Base-by-base conservation (phyloP, 2,888 invertebrate genomes). In the Chaetogeoica ovagalla region DNA sequence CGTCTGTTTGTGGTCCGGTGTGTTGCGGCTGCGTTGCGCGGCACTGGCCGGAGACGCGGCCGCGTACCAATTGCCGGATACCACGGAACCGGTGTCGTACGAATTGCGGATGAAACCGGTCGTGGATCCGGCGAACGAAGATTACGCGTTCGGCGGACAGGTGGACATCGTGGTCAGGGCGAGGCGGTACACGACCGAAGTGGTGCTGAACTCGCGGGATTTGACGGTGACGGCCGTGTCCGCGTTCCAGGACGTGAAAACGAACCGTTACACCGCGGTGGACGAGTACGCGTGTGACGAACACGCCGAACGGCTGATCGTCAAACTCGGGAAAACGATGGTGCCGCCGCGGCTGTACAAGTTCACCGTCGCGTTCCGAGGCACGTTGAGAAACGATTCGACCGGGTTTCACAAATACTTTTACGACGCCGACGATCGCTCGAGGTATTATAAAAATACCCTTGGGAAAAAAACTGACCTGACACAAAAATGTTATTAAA, bases 401-500 rank as follows among this genome's bases (percentile, higher is more conserved):
- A 68, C 52, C 0, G 83, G 83, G 52, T 82, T 82, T 39, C 82
- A 83, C 55, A 62, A 57, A 60, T 77, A 82, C 43, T 81, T 43
- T 4, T 82, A 82, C 63, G 81, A 74, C 43, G 21, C 65, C 1
- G 48, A 48, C 48, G 48, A 48, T 13, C 13, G 48, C 13, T 91
- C 30, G 30, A 30, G 30, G 30, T 30, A 30, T 30, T 30, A 2
- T 30, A 1, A 30, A 30, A 30, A 30, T 4, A 4, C 30, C 30
- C 30, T 30, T 30, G 4, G 4, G 4, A 30, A 30, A 30, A 30
- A 30, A 30, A 30, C 1, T 4, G 30, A 1, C 30, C 4, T 4
- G 30, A 30, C 30, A 30, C n/a, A n/a, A n/a, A 30, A 30, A 30
- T 30, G 30, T 30, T 30, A n/a, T 30, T 30, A 30, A 30, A 2